Conservation (phyloP, 2,113 vertebrate genomes). For the Peromyscus californicus region DNA sequence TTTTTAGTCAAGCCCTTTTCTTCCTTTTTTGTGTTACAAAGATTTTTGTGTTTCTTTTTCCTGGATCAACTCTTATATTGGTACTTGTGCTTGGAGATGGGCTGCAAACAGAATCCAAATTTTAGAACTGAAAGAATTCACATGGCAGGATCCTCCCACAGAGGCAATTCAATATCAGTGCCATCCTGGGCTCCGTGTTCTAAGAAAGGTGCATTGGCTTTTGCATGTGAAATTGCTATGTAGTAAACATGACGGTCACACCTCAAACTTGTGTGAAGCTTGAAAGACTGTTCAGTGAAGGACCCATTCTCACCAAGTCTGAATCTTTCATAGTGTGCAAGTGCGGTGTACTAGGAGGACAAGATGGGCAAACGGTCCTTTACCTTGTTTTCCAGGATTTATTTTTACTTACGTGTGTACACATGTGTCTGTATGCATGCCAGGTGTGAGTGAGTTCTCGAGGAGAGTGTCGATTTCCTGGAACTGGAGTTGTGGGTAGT, state of each 20-base stretch:
- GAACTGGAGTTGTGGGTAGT: neutral
- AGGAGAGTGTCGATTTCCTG: neutral
- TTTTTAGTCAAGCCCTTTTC: neutral
- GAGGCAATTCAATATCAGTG: neutral
- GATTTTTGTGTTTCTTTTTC: neutral
- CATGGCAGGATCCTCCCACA: neutral
- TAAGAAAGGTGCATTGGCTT: neutral
- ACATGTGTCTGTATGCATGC: neutral
- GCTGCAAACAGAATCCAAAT: neutral
- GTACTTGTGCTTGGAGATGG: neutral
- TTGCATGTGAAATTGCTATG: neutral
- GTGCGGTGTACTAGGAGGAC: neutral
- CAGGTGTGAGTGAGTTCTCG: neutral
- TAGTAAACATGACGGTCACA: neutral
- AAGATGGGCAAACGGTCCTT: no score
- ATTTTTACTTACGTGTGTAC: neutral
- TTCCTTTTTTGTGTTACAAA: neutral
- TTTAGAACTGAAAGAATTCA: conserved; percentile 3
- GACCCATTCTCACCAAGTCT: neutral
- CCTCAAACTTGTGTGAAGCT: neutral
- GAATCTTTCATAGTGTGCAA: neutral
- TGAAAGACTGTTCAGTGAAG: neutral
- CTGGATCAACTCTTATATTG: neutral
- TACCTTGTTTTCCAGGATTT: neutral
- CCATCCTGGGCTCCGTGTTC: neutral